Evolutionary conservation across 2,888 invertebrate species (phyloP).

Genomic region (Aphodius granarius): DNA sequence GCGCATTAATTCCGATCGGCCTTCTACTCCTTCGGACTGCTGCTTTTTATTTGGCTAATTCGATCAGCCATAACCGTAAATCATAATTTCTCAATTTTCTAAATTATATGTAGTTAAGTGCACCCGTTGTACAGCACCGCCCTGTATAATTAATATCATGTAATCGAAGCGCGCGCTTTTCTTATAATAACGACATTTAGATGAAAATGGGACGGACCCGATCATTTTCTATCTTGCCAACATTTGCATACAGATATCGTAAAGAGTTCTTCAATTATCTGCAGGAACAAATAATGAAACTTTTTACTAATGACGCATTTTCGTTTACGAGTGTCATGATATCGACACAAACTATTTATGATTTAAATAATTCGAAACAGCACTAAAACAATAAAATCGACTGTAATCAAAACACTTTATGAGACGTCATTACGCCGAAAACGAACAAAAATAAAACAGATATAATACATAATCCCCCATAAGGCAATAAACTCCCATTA

Average conservation of each 20-base stretch:
- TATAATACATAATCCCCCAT: no score
- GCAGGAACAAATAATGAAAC: no score
- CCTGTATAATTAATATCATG: slow-evolving; percentile 10
- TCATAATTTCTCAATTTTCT: slow-evolving; percentile 30
- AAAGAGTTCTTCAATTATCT: no score
- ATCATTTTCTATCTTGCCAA: background rate
- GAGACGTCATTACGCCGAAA: no score
- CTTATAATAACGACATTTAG: slow-evolving; percentile 6
- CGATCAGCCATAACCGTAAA: slow-evolving; percentile 22
- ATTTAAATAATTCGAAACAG: no score
- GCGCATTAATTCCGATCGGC: background rate
- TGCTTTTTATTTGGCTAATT: slow-evolving; percentile 21
- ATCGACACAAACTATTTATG: no score
- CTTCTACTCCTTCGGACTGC: slow-evolving; percentile 3
- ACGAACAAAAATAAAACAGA: no score
- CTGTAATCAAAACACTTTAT: no score
- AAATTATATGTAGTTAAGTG: slow-evolving; percentile 20
- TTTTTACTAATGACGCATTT: no score
- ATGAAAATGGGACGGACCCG: slow-evolving; percentile 3
- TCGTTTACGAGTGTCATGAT: no score
- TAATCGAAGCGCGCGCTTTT: slow-evolving; percentile 6
- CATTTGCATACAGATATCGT: background rate
- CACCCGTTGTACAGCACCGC: background rate
- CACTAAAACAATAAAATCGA: no score
- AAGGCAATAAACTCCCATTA: no score